Evolutionary conservation across 92 coral and sea anemone genomes (phyloP), one percentile per base, ranked within the genome.

Genomic region (Bergia puertoricense): DNA sequence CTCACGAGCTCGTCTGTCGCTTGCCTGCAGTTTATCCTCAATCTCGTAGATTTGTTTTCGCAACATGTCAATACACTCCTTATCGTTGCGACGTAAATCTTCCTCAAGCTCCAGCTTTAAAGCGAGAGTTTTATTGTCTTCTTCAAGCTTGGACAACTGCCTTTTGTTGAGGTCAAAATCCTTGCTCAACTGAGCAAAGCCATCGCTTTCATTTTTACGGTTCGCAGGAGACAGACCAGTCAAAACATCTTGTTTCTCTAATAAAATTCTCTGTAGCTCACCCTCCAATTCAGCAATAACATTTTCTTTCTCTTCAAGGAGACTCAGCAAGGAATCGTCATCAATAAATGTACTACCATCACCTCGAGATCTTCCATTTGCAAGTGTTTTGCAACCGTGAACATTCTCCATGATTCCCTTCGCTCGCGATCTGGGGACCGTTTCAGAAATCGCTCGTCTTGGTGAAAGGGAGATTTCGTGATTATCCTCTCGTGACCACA

Each of bases 51-150:
- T 94, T 85, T 94, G 96, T 46, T 86, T 80, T 89, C 94, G 80
- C 71, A 94, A 80, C 85, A 94, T 92, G 89, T 94, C 93, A 81
- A 94, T 92, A 83, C 94, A 94, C 80, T 94, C 94, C 85, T 94
- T 92, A 57, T 94, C 96, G 76, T 94, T 94, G 16, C 92, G 90
- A 41, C 96, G 89, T 71, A 94, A 78, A 65, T 94, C 96, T 69
- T 94, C 96, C 79, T 92, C 93, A 22, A 94, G 87, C 76, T 93
- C 92, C 67, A 94, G 68, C 76, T 90, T 94, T 67, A 92, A 85
- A 10, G 85, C 88, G 11, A 89, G 92, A 44, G 96, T 92, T 74
- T 92, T 94, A 51, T 92, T 90, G 79, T 89, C 93, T 56, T 94
- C 96, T 42, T 90, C 92, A 18, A 94, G 92, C 90, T 85, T 89